Conservation (phyloP, 1,140 invertebrate species). For the Luehdorfia chinensis region DNA sequence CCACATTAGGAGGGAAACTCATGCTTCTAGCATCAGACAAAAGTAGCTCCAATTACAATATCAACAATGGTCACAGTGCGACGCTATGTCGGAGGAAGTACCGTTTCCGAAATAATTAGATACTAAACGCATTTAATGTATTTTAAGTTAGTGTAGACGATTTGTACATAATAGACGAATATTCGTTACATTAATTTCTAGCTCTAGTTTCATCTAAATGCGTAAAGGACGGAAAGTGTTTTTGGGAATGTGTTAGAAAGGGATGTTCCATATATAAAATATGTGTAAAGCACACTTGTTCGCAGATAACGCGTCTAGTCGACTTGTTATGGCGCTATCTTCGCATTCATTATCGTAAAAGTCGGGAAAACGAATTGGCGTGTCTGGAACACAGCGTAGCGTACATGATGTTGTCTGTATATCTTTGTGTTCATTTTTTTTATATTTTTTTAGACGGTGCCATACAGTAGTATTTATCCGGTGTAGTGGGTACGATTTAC, state of each 20-base stretch:
- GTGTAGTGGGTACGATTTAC: too few species aligned
- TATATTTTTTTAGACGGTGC: too few species aligned
- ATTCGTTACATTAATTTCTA: constrained; percentile 9
- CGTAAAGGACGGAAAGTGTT: background rate
- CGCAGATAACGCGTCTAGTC: constrained; percentile 11
- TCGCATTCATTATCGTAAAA: constrained; percentile 13
- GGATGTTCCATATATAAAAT: background rate
- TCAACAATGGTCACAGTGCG: constrained; percentile 17
- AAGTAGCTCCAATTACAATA: constrained; percentile 20
- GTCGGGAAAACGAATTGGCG: constrained; percentile 6
- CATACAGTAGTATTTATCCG: too few species aligned
- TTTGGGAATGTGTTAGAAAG: constrained; percentile 1
- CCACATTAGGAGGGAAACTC: constrained; percentile 27
- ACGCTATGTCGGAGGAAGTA: background rate
- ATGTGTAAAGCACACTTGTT: constrained; percentile 13
- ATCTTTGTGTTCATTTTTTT: too few species aligned
- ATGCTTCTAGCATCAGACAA: constrained; percentile 9
- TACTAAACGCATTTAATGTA: constrained; percentile 43
- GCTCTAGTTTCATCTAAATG: background rate
- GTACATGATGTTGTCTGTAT: background rate
- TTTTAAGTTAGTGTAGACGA: constrained; percentile 17
- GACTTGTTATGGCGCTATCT: constrained; percentile 10
- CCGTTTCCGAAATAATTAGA: constrained; percentile 31
- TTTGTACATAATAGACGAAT: constrained; percentile 20
- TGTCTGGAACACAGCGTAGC: background rate